These are phyloP conservation scores for Pseudococcus jackbeardsleyi DNA, from an alignment of 2,888 invertebrate genomes.

Conservation along the genomic window DNA sequence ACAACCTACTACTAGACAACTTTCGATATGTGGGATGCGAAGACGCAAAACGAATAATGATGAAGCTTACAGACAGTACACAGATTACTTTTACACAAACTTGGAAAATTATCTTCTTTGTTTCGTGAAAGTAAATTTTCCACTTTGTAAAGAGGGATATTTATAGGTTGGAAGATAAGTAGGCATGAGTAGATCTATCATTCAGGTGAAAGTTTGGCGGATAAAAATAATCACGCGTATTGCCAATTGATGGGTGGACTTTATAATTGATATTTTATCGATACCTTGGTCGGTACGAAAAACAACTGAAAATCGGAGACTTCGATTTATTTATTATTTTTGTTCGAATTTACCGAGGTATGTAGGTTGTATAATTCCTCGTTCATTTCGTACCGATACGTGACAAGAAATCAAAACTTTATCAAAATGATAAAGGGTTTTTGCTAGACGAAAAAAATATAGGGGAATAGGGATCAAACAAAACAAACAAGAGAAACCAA, in stretches of 20 bases:
- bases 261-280: background rate
- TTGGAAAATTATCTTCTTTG: slow-evolving; percentile 5
- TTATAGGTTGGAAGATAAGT: background rate
- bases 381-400: background rate
- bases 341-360: too few species aligned
- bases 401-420: background rate
- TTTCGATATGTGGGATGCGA: slow-evolving; percentile 40
- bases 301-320: too few species aligned
- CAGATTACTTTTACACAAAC: background rate
- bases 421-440: background rate
- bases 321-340: too few species aligned
- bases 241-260: background rate
- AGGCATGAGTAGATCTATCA: background rate
- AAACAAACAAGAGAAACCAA: background rate
- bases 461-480: background rate
- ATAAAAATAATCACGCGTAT: background rate
- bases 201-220: background rate
- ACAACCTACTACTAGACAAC: slow-evolving; percentile 18
- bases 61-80: slow-evolving; percentile 3
- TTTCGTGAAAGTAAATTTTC: slow-evolving; percentile 19
- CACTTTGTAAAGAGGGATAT: background rate
- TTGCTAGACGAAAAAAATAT: background rate
- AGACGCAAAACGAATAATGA: slow-evolving; percentile 35
- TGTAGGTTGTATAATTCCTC: too few species aligned
- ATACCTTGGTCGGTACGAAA: background rate